Base-by-base conservation (phyloP, 1,140 invertebrate genomes). In the Penaeus chinensis region DNA sequence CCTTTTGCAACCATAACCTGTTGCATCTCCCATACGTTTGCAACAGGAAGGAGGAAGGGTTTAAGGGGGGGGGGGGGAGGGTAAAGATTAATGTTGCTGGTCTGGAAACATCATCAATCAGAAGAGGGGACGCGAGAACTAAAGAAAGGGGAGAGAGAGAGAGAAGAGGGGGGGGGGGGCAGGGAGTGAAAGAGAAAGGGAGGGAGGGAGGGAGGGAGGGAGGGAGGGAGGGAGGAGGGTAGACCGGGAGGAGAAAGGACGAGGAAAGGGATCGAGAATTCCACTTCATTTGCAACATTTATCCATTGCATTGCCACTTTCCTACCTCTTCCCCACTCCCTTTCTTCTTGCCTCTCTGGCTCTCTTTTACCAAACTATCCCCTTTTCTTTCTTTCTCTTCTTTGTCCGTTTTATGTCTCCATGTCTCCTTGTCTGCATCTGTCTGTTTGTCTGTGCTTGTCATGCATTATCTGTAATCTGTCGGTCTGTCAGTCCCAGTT, bases 141-240 rank as follows among this genome's bases (percentile, higher is more conserved):
- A 74, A 74, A n/a, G 42, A 24, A 74, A 54, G 47, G 60, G 65
- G 82, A 84, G 82, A 37, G 66, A 84, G 22, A 60, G 42, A 83
- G 82, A 54, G 37, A 60, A 47, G 27, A 19, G n/a, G 61, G 65
- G 65, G 82, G 7, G 82, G 74, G 65, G 82, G 7, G 82, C 32
- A n/a, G 71, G 71, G 42, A 37, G 24, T n/a, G 42, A 24, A 27
- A n/a, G 27, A 27, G n/a, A 32, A 32, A 27, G 19, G 42, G 16
- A 61, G 27, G 60, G 37, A 37, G 69, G 61, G 20, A 22, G 82
- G 32, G 66, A 22, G 65, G n/a, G 42, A 61, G 27, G 60, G 37
- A 71, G 20, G 54, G 63, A 65, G 3, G 82, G 71, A n/a, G 69
- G 69, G 37, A 37, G 24, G 27, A 60, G 27, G 60, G 37, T 37